Evolutionary conservation across 2,113 vertebrate species (phyloP).

Genomic region (Canis aureus): DNA sequence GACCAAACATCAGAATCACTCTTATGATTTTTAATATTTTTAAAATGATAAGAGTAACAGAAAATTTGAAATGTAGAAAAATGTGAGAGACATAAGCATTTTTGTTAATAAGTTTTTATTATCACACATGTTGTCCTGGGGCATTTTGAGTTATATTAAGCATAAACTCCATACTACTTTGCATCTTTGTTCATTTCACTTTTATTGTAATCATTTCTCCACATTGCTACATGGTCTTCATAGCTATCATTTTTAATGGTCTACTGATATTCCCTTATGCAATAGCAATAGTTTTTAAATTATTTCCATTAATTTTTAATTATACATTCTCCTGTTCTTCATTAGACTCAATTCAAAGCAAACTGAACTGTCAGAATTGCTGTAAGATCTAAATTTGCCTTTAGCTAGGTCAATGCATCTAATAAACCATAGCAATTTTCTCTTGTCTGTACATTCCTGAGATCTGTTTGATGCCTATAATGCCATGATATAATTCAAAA

Average conservation of each 20-base stretch:
- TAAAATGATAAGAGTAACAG: background rate
- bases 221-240: background rate
- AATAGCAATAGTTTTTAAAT: constrained; percentile 34
- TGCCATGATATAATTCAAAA: background rate
- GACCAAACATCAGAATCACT: constrained; percentile 35
- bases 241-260: background rate
- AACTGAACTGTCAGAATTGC: background rate
- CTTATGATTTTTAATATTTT: constrained; percentile 32
- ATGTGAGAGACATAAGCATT: background rate
- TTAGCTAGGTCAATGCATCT: background rate
- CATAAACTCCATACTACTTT: background rate
- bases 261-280: background rate
- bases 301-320: constrained; percentile 38
- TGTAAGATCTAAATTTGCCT: background rate
- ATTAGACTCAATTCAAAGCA: constrained; percentile 12
- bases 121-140: background rate
- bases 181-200: background rate
- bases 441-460: background rate
- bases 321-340: background rate
- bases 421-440: background rate
- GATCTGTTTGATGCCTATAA: background rate
- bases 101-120: background rate
- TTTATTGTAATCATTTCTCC: constrained; percentile 9
- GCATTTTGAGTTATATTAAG: background rate
- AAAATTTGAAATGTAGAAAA: background rate